A percentile compares a stretch with the other conserved stretches of the same genome.
phyloP scores from a whole-genome alignment of 2,888 invertebrate species.

The Cheilosia impressa region DNA sequence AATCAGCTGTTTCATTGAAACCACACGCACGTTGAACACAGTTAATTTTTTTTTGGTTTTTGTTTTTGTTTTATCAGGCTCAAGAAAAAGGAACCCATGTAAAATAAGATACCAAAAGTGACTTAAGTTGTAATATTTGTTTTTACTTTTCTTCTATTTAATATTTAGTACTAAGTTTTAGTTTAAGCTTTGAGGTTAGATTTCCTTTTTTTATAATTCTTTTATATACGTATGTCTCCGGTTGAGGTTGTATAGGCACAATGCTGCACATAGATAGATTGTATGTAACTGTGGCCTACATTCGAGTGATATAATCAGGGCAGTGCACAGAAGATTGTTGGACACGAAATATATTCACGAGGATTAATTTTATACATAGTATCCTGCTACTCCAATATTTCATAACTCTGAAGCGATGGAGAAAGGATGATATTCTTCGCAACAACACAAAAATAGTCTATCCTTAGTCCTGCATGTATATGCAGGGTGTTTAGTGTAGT shows the following conservation, averaged over 20 bases:
- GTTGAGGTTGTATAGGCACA: constrained; percentile 71
- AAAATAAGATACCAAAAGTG: constrained; percentile 58
- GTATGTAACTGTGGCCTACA: constrained; percentile 77
- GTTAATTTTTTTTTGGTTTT: constrained; percentile 47
- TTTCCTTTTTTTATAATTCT: constrained; percentile 25
- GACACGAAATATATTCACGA: constrained; percentile 72
- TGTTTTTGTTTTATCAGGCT: constrained; percentile 52
- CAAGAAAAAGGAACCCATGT: constrained; percentile 64
- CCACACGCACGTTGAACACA: constrained; percentile 76
- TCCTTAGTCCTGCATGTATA: constrained; percentile 6
- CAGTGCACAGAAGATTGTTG: constrained; percentile 76
- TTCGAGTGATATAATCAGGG: constrained; percentile 78
- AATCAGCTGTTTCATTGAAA: constrained; percentile 78
- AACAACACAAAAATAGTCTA: constrained; percentile 22
- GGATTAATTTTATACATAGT: constrained; percentile 73
- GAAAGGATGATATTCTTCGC: constrained; percentile 40
- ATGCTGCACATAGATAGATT: constrained; percentile 68
- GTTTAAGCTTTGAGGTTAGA: constrained; percentile 58
- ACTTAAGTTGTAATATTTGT: constrained; percentile 6
- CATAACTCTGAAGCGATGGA: constrained; percentile 55
- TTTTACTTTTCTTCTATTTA: constrained; percentile 23
- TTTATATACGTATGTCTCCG: constrained; percentile 53
- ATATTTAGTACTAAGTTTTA: constrained; percentile 44
- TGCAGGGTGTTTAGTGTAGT: constrained; percentile 15
- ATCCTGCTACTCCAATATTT: constrained; percentile 72